phyloP scores from a whole-genome alignment of 2,888 invertebrate species.

The Syrista parreyssii region DNA sequence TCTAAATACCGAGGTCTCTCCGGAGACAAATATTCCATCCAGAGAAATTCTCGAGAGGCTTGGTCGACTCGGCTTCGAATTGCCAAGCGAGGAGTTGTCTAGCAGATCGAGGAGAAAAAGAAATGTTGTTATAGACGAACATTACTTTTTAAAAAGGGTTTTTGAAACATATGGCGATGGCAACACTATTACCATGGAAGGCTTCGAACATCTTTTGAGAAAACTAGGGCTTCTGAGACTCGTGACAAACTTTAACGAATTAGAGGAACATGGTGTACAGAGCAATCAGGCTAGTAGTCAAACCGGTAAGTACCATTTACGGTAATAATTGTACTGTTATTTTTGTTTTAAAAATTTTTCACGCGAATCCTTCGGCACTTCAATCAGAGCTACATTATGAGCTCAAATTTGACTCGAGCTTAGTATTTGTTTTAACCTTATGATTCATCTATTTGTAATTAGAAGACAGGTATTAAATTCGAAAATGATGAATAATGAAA shows the following conservation, averaged over 20 bases:
- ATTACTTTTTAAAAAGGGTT: conserved; percentile 75
- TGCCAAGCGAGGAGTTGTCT: background rate
- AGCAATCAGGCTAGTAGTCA: conserved; percentile 39
- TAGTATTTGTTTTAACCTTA: too few relatives aligned
- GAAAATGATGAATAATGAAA: too few relatives aligned
- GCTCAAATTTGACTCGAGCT: too few relatives aligned
- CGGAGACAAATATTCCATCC: conserved; percentile 7
- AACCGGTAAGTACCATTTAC: conserved; percentile 30
- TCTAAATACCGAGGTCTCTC: background rate
- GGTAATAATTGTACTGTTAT: too few relatives aligned
- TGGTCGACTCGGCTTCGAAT: conserved; percentile 36
- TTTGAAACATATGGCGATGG: conserved; percentile 77
- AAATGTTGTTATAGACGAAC: conserved; percentile 65
- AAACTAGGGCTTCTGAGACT: conserved; percentile 71
- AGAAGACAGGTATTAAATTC: too few relatives aligned
- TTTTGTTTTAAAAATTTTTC: too few relatives aligned
- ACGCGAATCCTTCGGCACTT: too few relatives aligned
- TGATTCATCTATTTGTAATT: too few relatives aligned
- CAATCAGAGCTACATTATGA: too few relatives aligned
- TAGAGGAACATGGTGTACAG: conserved; percentile 25
- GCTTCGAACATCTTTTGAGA: conserved; percentile 77
- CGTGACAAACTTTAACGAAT: conserved; percentile 63
- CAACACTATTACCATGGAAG: conserved; percentile 74
- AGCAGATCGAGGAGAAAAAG: conserved; percentile 35
- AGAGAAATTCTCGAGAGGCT: conserved; percentile 46